phyloP scores from a whole-genome alignment of 53 echinoderm and acorn worm genomes.

The Patiria pectinifera region DNA sequence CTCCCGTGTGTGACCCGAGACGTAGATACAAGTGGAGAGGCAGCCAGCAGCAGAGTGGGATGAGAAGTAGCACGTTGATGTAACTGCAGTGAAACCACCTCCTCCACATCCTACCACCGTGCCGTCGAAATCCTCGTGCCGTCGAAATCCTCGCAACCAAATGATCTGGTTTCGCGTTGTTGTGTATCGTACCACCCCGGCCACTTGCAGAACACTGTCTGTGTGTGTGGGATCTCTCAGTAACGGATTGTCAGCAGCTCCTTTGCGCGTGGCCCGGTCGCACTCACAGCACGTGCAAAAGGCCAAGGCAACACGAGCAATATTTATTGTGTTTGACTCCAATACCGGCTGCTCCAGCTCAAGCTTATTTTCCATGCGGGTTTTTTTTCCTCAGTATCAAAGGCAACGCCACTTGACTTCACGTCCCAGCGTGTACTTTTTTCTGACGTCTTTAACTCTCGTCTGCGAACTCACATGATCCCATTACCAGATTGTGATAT shows the following conservation, averaged over 20 bases:
- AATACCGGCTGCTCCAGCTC: too few relatives aligned
- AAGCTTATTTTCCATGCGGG: neutral
- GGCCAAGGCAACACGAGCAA: neutral
- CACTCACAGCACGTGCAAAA: neutral
- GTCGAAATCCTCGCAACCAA: too few relatives aligned
- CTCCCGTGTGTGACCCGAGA: neutral
- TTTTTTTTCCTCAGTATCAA: neutral
- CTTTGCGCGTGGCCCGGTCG: neutral
- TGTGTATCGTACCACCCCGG: too few relatives aligned
- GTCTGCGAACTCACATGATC: neutral
- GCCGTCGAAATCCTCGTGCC: neutral
- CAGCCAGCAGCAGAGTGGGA: slow-evolving; percentile 21
- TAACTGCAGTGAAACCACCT: neutral
- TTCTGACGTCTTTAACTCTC: neutral
- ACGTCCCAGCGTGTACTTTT: neutral
- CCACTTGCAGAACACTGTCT: neutral
- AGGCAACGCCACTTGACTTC: neutral
- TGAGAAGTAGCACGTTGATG: slow-evolving; percentile 27
- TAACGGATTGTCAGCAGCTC: neutral
- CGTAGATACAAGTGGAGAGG: slow-evolving; percentile 16
- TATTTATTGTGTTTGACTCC: neutral
- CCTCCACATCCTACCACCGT: neutral
- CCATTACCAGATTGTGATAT: neutral
- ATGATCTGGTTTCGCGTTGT: too few relatives aligned
- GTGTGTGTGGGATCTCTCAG: neutral